phyloP scores from a whole-genome alignment of 2,113 vertebrate species.

The Vicugna pacos region DNA sequence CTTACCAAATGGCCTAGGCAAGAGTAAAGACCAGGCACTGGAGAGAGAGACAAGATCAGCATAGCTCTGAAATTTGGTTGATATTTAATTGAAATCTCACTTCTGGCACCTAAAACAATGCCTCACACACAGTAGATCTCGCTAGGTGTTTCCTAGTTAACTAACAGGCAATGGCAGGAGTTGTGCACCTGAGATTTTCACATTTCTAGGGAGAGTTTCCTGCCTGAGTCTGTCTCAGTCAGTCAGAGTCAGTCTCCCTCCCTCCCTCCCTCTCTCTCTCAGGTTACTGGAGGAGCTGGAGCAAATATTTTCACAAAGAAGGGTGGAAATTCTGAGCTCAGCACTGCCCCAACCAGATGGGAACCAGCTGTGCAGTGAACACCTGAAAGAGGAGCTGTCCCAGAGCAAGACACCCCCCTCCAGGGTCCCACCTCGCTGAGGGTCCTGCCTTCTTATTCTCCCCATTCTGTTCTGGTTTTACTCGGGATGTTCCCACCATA shows the following conservation, averaged over 20 bases:
- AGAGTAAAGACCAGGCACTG: not conserved
- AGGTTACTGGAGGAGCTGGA: not conserved
- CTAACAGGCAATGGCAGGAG: not conserved
- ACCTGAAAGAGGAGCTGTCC: not conserved
- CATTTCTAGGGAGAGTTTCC: not conserved
- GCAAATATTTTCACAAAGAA: conserved; percentile 25
- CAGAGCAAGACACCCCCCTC: not conserved
- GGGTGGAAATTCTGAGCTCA: conserved; percentile 37
- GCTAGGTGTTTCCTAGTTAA: not conserved
- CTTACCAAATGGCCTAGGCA: not conserved
- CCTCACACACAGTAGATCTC: not conserved
- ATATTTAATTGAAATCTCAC: not conserved
- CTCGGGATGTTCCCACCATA: not conserved
- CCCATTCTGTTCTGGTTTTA: not conserved
- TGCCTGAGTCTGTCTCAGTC: not conserved
- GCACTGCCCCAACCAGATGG: conserved; percentile 3
- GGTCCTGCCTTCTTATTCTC: not conserved
- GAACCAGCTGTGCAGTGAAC: not conserved
- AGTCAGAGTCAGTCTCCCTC: too few species aligned
- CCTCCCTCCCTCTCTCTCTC: not conserved
- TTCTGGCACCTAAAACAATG: not conserved
- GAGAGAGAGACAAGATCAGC: conserved; percentile 11
- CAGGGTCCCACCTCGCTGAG: not conserved
- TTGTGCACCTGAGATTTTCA: not conserved
- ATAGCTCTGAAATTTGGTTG: not conserved